Conservation (phyloP, 2,113 vertebrate genomes). For the Rhineura floridana region DNA sequence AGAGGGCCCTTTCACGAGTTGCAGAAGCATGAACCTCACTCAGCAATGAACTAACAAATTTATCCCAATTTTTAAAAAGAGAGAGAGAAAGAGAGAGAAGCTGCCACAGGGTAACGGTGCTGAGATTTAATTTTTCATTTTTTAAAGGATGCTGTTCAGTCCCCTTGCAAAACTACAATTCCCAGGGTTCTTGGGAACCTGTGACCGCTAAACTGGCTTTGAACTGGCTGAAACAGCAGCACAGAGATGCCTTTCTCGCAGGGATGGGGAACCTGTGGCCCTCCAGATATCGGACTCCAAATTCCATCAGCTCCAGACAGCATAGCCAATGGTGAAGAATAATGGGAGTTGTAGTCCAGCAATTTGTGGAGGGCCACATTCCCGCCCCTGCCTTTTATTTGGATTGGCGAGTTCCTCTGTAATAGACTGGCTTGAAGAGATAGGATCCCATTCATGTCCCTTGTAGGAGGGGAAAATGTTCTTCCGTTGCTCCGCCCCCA, state of each 20-base stretch:
- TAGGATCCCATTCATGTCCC: too few species aligned
- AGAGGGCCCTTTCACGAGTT: too few species aligned
- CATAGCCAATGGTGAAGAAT: background rate
- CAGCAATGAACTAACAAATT: too few species aligned
- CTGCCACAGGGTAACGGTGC: background rate
- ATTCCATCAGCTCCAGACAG: background rate
- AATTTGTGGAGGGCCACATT: too few species aligned
- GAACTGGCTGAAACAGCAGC: background rate
- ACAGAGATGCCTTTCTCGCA: too few species aligned
- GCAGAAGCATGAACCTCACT: too few species aligned
- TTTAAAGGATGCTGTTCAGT: fast-evolving
- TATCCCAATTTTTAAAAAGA: background rate
- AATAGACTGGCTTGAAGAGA: background rate
- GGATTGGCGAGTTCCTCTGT: background rate
- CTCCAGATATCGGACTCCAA: too few species aligned
- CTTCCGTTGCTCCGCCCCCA: too few species aligned
- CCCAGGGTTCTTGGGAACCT: background rate
- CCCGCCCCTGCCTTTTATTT: background rate
- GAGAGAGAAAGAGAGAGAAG: background rate
- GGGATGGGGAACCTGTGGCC: too few species aligned
- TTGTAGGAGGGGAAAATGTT: background rate
- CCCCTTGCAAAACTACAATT: background rate
- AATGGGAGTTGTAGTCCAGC: too few species aligned
- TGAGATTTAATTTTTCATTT: background rate
- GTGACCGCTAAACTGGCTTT: too few species aligned